Evolutionary conservation across 2,797 vertebrate genomes (phyloP), one percentile per base, ranked within the genome.

Genomic region (Chiroxiphia lanceolata): DNA sequence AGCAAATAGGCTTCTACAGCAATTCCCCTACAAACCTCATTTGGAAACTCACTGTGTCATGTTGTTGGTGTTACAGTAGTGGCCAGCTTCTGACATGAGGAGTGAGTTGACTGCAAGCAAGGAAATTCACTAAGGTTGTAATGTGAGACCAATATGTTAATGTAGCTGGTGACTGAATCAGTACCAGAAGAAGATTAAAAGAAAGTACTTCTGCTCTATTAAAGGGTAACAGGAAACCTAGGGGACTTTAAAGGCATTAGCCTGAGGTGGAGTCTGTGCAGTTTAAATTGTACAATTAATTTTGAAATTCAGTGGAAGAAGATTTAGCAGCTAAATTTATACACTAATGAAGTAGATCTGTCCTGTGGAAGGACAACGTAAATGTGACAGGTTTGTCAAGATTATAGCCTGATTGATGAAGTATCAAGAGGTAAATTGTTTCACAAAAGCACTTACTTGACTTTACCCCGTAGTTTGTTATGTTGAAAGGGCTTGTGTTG

Each of bases 101-200:
- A 68, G 44, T 1, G 25, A 65, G 22, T 23, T 33, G 88, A 44
- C 21, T 61, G 31, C 38, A 72, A 88, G 87, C 89, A 56, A 48
- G 51, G 51, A 50, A 64, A 19, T 71, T 92, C 59, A 14, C 67
- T 82, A 5, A 45, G 78, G 47, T 4, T 79, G 84, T 91, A 87
- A 89, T 7, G 45, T 74, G 91, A 92, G 89, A 92, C 36, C n/a
- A 3, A 42, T 84, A 4, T 79, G 91, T 87, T 93, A 89, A 82
- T 93, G 77, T n/a, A 56, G 80, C 90, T 12, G 81, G 81, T 92
- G 91, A 82, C 89, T 93, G 94, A 93, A 93, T 93, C 93, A 89
- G 87, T 87, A 93, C 93, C 59, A 36, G 54, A 59, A 72, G 90
- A 63, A 59, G 84, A 93, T 87, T 76, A 91, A 80, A 93, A 92